Evolutionary conservation across 2,113 vertebrate species (phyloP).

Genomic region (Takifugu flavidus): DNA sequence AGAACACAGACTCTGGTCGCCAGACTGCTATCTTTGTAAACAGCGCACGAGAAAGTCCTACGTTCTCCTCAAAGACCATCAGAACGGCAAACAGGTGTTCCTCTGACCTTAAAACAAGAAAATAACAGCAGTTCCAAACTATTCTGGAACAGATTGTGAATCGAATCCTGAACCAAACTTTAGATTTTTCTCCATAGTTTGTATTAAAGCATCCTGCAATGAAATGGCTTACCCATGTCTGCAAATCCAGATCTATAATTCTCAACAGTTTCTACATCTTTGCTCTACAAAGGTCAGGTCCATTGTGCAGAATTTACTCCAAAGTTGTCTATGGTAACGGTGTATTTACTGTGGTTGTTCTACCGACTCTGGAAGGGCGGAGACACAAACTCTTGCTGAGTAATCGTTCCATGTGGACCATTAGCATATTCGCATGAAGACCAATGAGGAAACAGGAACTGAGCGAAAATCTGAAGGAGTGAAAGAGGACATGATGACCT

Average conservation of each 20-base stretch:
- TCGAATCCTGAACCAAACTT: neutral
- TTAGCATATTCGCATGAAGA: constrained; percentile 38
- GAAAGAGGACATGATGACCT: neutral
- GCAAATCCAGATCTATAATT: constrained; percentile 1
- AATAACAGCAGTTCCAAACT: too few species aligned
- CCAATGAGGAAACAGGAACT: neutral
- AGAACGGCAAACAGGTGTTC: constrained; percentile 35
- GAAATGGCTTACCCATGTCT: constrained; percentile 46
- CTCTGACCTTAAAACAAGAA: constrained; percentile 22
- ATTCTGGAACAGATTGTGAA: neutral
- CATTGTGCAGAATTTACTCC: constrained; percentile 9
- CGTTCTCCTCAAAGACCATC: constrained; percentile 30
- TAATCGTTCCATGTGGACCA: constrained; percentile 60
- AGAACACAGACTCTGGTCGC: constrained; percentile 48
- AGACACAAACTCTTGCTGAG: constrained; percentile 50
- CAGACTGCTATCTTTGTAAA: constrained; percentile 52
- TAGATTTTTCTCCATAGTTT: neutral
- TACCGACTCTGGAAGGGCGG: constrained; percentile 41
- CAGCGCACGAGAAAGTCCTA: constrained; percentile 30
- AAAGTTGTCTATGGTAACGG: constrained; percentile 21
- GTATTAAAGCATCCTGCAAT: neutral
- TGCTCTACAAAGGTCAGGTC: constrained; percentile 7
- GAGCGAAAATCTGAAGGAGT: constrained; percentile 2
- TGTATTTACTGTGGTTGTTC: constrained; percentile 21
- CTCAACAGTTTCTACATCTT: neutral